A percentile compares a stretch with the other conserved stretches of the same genome.
phyloP scores from a whole-genome alignment of 2,797 vertebrate genomes.

The Lithobates sylvaticus region DNA sequence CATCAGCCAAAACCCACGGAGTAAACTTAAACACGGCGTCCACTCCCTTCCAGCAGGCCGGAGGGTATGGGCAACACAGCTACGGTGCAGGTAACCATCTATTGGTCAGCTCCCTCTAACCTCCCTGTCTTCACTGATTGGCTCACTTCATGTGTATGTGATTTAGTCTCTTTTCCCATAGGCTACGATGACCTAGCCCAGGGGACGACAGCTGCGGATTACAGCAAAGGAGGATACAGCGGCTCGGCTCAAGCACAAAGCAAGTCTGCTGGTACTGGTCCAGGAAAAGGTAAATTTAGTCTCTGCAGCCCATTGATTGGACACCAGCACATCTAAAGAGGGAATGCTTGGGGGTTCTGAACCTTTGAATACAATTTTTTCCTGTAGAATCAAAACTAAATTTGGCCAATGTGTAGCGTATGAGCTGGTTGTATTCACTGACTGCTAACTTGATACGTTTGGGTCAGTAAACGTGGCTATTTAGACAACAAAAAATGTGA shows the following conservation, averaged over 20 bases:
- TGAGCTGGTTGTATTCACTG: too few relatives aligned
- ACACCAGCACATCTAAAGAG: too few relatives aligned
- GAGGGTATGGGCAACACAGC: constrained; percentile 89
- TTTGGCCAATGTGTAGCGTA: too few relatives aligned
- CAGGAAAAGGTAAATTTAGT: constrained; percentile 87
- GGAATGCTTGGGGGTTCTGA: too few relatives aligned
- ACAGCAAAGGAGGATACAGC: constrained; percentile 92
- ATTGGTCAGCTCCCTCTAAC: rapidly evolving
- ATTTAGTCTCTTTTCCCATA: constrained; percentile 51
- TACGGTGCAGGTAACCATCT: constrained; percentile 85
- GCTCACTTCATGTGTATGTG: neutral
- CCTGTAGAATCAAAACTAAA: too few relatives aligned
- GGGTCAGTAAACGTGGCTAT: too few relatives aligned
- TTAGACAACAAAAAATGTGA: too few relatives aligned
- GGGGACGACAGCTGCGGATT: constrained; percentile 89
- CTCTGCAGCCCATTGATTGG: too few relatives aligned
- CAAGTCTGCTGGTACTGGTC: constrained; percentile 89
- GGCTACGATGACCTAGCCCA: constrained; percentile 94
- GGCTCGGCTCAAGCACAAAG: constrained; percentile 91
- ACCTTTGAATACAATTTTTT: too few relatives aligned
- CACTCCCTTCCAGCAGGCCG: constrained; percentile 90
- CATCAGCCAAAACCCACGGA: constrained; percentile 92
- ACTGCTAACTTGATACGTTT: too few relatives aligned
- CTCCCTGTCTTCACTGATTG: constrained; percentile 17
- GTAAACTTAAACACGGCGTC: constrained; percentile 84